Conservation (phyloP, 2,797 vertebrate species). For the Tangara arthus region DNA sequence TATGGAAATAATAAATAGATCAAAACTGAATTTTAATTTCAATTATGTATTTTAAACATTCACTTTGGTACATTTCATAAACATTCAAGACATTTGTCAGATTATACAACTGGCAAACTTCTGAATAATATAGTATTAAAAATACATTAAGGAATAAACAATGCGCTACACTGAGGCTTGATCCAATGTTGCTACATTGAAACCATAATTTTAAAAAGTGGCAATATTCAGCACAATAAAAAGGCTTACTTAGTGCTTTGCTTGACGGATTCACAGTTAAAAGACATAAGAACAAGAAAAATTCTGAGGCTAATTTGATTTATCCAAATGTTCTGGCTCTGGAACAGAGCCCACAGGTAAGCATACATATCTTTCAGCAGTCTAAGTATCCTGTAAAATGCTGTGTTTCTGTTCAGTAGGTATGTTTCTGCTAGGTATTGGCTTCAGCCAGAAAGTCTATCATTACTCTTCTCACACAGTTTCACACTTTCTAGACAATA, state of each 20-base stretch:
- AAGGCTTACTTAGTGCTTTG: background rate
- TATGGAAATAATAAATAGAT: background rate
- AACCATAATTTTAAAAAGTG: background rate
- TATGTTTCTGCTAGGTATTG: background rate
- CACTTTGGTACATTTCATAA: background rate
- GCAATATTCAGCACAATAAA: background rate
- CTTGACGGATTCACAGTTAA: background rate
- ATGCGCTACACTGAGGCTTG: background rate
- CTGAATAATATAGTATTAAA: background rate
- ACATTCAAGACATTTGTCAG: background rate
- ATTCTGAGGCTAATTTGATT: background rate
- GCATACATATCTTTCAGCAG: background rate
- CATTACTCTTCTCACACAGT: background rate
- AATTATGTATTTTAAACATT: background rate
- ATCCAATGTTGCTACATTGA: background rate
- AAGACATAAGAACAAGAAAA: background rate
- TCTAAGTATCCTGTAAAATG: background rate
- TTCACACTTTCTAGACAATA: background rate
- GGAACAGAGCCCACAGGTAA: background rate
- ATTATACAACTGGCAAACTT: background rate
- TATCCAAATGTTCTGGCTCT: background rate
- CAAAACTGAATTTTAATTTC: background rate
- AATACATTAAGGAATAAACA: background rate
- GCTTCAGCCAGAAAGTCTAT: background rate
- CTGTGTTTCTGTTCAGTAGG: background rate